Base-by-base conservation (phyloP, 2,797 vertebrate species). In the Tokudaia muenninki region DNA sequence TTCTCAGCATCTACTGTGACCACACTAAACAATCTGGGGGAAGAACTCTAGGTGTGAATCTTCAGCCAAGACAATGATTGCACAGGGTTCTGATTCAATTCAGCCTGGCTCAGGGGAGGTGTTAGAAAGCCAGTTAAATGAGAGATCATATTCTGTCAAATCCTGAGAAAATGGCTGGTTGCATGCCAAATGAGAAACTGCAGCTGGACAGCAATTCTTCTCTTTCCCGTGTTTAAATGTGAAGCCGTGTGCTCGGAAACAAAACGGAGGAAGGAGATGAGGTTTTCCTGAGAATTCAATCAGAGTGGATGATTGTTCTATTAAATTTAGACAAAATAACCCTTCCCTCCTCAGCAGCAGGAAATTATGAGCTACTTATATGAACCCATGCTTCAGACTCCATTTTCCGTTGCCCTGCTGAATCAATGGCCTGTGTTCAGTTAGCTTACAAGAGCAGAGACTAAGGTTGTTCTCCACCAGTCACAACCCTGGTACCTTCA, bases 131-230 rank as follows among this genome's bases (percentile, higher is more conserved):
- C 10, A 87, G 95, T 96, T 98, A 98, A 97, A 97, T 96, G 95
- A 96, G 91, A 96, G 93, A 95, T 96, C 95, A 96, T 84, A 96
- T 95, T 95, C 94, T 96, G 94, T 95, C 97, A 96, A 95, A 95
- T 95, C 79, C 88, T 95, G 91, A 94, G 92, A 93, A 97, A 96
- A 97, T 88, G 91, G 87, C 94, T 97, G 96, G 91, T 74, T 0
- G 17, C 83, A 95, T 96, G 96, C 96, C 95, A 97, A 95, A 96
- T 94, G 94, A 97, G 92, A 96, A 97, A 96, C 34, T 97, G 90
- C 92, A 94, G 75, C 94, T 92, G 97, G 92, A 92, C 91, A 47
- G 77, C 94, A 61, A 97, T 97, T 96, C 91, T 84, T 94, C 82
- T 59, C 59, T 96, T 94, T 95, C 78, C 92, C 61, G 37, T 91